Evolutionary conservation across 2,888 invertebrate species (phyloP).

Genomic region (Phymatocera aterrima): DNA sequence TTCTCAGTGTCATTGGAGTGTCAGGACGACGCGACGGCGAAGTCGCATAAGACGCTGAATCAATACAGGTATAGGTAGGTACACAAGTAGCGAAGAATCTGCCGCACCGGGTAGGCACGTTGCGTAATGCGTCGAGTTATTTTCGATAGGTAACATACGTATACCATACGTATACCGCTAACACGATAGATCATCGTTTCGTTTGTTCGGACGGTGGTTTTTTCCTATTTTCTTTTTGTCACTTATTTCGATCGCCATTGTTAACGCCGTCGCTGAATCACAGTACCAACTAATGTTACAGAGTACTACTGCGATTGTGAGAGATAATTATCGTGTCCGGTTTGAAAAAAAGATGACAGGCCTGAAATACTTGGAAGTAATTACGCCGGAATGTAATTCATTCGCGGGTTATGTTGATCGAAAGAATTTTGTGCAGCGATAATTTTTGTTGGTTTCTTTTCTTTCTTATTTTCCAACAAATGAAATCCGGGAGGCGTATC

Average conservation of each 20-base stretch:
- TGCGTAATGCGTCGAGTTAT: neutral
- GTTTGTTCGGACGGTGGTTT: neutral
- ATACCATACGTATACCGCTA: too few species aligned
- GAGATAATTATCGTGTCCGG: conserved; percentile 7
- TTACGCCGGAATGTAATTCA: neutral
- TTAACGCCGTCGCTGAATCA: neutral
- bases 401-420: conserved; percentile 17
- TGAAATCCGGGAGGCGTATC: conserved; percentile 7
- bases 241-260: too few species aligned
- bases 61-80: neutral
- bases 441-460: neutral
- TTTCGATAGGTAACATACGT: too few species aligned
- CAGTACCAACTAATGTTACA: neutral
- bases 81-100: neutral
- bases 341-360: conserved; percentile 11
- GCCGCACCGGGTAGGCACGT: too few species aligned
- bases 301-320: too few species aligned
- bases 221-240: too few species aligned
- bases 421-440: conserved; percentile 26
- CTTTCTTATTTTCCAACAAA: too few species aligned
- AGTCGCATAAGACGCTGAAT: neutral
- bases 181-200: neutral
- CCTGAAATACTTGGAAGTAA: conserved; percentile 2
- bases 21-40: neutral
- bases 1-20: neutral